Evolutionary conservation across 2,797 vertebrate genomes (phyloP).

Genomic region (Kryptopterus vitreolus): DNA sequence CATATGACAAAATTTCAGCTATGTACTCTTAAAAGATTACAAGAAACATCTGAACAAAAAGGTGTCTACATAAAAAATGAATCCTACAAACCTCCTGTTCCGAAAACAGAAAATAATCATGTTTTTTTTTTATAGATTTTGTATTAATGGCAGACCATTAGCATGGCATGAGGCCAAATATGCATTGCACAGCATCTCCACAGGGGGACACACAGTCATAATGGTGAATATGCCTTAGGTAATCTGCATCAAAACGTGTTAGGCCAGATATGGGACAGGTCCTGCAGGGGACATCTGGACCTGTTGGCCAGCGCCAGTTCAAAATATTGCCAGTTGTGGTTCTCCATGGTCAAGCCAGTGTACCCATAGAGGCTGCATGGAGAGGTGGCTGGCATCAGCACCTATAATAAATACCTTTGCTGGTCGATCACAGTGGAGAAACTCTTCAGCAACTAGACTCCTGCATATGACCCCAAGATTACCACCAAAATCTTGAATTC

Average conservation of each 20-base stretch:
- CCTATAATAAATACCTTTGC: background rate
- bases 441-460: background rate
- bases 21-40: background rate
- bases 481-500: background rate
- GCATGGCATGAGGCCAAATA: background rate
- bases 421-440: background rate
- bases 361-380: background rate
- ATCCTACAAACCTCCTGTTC: background rate
- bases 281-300: background rate
- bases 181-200: background rate
- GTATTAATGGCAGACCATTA: background rate
- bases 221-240: background rate
- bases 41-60: background rate
- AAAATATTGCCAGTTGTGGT: background rate
- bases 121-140: background rate
- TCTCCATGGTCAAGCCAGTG: background rate
- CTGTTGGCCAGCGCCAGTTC: background rate
- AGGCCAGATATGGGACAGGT: background rate
- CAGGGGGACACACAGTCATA: background rate
- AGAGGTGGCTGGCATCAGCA: background rate
- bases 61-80: background rate
- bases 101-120: background rate
- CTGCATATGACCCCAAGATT: background rate
- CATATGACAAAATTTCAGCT: background rate
- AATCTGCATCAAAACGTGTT: background rate